Evolutionary conservation across 2,888 invertebrate genomes (phyloP), one percentile per base, ranked within the genome.

Genomic region (Oscheius sp.): DNA sequence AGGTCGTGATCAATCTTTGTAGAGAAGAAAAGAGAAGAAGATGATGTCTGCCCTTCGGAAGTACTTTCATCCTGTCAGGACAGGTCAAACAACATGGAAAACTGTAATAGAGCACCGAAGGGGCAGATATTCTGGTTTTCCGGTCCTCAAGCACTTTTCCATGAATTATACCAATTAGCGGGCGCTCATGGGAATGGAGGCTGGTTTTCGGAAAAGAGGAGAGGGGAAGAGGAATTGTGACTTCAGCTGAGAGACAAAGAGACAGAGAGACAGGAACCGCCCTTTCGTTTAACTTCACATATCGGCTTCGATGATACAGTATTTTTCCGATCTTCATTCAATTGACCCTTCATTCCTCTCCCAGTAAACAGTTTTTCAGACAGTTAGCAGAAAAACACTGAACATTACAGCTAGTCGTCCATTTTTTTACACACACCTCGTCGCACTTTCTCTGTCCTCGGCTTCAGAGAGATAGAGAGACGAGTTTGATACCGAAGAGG

Each of bases 91-190:
- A 42, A 42, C 42, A 42, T 3, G 7, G 42, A 42, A 5, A 5
- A 42, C 42, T 42, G 42, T 5, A 42, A 42, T 42, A 63, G 21
- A 29, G n/a, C 13, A 58, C n/a, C 7, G 1, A 58, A 11, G 32
- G 29, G 7, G 10, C 9, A 60, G 37, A 65, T n/a, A 7, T 2
- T 37, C 60, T 37, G 37, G 60, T 60, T 60, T 60, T 60, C 37
- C 42, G 42, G 42, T 60, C 32, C 32, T 33, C 35, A 60, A n/a
- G 33, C 35, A n/a, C 9, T 35, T 60, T 60, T 37, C 35, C n/a
- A 33, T 60, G 37, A 60, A 60, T 60, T 60, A 60, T 60, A 37
- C 37, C 60, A 60, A 60, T 60, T 60, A 60, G n/a, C 37, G 50
- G 29, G 47, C 33, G 48, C 37, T 42, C 42, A 3, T 42, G 4